These are phyloP conservation scores for Stegodyphus mimosarum DNA, from an alignment of 1,140 invertebrate species.

Conservation along the genomic window DNA sequence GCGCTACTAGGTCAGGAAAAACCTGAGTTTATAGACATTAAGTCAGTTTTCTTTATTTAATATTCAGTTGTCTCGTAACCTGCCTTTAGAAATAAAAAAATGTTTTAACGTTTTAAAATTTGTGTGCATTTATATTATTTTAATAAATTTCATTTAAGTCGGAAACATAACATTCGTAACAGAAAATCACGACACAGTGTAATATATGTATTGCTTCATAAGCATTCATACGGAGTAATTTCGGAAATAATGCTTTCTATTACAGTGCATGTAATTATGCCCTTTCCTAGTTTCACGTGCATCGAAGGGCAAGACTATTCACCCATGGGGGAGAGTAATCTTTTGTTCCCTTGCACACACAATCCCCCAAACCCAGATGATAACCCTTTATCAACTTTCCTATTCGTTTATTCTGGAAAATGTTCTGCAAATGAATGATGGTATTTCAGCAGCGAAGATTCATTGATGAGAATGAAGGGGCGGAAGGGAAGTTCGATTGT, in stretches of 20 bases:
- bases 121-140: too few relatives aligned
- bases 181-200: too few relatives aligned
- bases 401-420: background rate
- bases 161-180: too few relatives aligned
- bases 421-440: constrained; percentile 5
- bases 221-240: background rate
- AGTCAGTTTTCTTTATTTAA: too few relatives aligned
- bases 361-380: background rate
- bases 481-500: too few relatives aligned
- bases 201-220: too few relatives aligned
- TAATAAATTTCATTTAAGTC: too few relatives aligned
- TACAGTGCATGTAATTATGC: background rate
- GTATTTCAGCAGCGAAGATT: background rate
- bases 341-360: constrained; percentile 1
- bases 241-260: background rate
- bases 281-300: background rate
- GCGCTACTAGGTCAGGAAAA: too few relatives aligned
- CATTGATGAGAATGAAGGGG: background rate
- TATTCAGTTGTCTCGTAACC: too few relatives aligned
- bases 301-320: background rate
- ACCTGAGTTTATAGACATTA: too few relatives aligned
- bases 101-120: too few relatives aligned
- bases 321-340: background rate
- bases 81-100: too few relatives aligned
- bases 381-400: constrained; percentile 21